These are phyloP conservation scores for Cranoglanis bouderius DNA, from an alignment of 2,113 vertebrate species.

Conservation along the genomic window DNA sequence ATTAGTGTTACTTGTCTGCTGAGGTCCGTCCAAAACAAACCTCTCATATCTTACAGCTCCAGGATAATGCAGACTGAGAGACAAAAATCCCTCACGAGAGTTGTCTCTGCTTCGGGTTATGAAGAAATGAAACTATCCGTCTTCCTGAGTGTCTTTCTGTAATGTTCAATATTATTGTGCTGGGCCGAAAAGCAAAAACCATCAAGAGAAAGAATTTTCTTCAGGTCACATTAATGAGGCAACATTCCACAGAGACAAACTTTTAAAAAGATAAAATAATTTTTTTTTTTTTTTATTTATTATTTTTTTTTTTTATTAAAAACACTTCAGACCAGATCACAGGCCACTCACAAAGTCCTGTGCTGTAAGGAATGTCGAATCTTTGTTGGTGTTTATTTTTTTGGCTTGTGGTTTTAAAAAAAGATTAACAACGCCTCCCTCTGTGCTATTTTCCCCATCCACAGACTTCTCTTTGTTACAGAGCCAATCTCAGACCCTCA, in stretches of 20 bases:
- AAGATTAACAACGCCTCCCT: constrained; percentile 61
- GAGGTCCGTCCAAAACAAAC: neutral
- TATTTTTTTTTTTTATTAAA: too few relatives aligned
- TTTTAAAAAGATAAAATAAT: too few relatives aligned
- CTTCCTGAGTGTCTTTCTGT: neutral
- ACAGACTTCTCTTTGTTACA: constrained; percentile 66
- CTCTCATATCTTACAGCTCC: neutral
- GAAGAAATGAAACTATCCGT: neutral
- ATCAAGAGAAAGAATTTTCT: neutral
- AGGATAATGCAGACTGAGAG: neutral
- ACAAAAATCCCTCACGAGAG: neutral
- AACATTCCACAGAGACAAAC: neutral
- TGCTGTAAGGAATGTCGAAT: constrained; percentile 36
- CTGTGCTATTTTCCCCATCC: constrained; percentile 63
- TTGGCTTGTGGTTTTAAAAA: constrained; percentile 49
- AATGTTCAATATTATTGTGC: neutral
- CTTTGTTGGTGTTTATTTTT: constrained; percentile 46
- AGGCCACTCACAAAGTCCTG: neutral
- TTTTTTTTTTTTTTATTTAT: too few relatives aligned
- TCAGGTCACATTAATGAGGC: neutral
- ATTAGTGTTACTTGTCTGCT: neutral
- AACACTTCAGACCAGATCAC: constrained; percentile 1
- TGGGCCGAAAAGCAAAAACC: neutral
- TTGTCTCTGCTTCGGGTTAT: neutral
- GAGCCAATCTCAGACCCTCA: constrained; percentile 58